Percentiles rank a stretch among this genome's conserved stretches.
phyloP scores from a whole-genome alignment of 2,797 vertebrate species.

The Natrix natrix region DNA sequence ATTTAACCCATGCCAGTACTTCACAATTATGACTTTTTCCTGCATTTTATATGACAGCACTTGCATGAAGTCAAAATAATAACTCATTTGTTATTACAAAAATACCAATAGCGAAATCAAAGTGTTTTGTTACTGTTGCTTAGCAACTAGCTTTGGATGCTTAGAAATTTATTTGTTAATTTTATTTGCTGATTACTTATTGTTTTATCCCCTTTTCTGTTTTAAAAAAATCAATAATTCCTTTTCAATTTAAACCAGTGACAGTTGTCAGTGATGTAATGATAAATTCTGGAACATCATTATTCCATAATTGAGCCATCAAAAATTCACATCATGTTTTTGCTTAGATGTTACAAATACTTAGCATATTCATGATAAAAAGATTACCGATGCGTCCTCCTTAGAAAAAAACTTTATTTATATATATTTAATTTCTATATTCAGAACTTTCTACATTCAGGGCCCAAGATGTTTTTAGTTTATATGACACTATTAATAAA shows the following conservation, averaged over 20 bases:
- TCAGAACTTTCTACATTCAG: background rate
- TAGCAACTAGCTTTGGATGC: conserved; percentile 19
- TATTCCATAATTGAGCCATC: conserved; percentile 48
- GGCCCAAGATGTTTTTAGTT: background rate
- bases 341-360: conserved; percentile 38
- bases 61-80: conserved; percentile 15
- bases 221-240: background rate
- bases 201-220: conserved; percentile 16
- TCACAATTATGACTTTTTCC: background rate
- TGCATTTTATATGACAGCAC: fast-evolving
- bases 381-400: background rate
- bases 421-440: too few species aligned
- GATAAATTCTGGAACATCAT: conserved; percentile 41
- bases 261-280: conserved; percentile 44
- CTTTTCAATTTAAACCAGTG: conserved; percentile 35
- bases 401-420: background rate
- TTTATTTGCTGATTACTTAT: conserved; percentile 33
- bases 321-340: conserved; percentile 3
- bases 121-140: conserved; percentile 18
- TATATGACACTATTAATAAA: background rate
- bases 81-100: conserved; percentile 6
- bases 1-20: background rate
- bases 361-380: conserved; percentile 26
- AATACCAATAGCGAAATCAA: background rate
- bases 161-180: background rate